Conservation (phyloP, 2,888 invertebrate species). For the Globia sparganii region DNA sequence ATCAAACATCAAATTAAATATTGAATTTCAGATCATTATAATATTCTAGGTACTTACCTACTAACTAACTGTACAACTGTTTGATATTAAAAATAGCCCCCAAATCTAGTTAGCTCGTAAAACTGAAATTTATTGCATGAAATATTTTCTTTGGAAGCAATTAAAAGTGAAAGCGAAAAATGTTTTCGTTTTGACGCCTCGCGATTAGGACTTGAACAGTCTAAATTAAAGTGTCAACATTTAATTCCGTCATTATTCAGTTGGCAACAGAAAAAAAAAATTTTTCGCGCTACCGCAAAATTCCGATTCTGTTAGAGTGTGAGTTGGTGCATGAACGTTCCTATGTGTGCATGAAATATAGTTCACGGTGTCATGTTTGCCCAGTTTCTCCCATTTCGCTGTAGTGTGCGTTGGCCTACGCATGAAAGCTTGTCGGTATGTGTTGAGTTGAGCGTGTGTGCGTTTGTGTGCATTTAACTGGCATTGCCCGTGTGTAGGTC, state of each 20-base stretch:
- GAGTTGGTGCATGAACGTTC: constrained; percentile 52
- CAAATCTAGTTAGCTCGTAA: constrained; percentile 39
- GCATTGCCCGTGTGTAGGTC: constrained; percentile 73
- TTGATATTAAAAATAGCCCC: constrained; percentile 35
- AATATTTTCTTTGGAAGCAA: constrained; percentile 59
- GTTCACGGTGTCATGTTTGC: constrained; percentile 73
- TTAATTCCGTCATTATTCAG: constrained; percentile 60
- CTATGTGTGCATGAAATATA: constrained; percentile 70
- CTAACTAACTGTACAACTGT: constrained; percentile 1
- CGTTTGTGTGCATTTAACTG: constrained; percentile 65
- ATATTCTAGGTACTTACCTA: constrained; percentile 1
- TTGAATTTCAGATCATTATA: constrained; percentile 11
- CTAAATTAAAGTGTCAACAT: constrained; percentile 63
- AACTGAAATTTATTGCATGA: constrained; percentile 47
- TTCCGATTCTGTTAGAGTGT: constrained; percentile 56
- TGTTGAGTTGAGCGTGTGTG: constrained; percentile 51
- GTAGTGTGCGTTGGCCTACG: constrained; percentile 62
- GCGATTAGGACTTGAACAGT: constrained; percentile 47
- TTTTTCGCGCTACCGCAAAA: constrained; percentile 62
- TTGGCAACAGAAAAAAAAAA: constrained; percentile 68
- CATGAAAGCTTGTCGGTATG: constrained; percentile 53
- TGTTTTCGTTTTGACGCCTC: constrained; percentile 54
- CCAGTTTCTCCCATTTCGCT: constrained; percentile 68
- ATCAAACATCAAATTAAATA: background rate
- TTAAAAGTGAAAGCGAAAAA: constrained; percentile 61